Percentiles rank a stretch among this genome's conserved stretches.
Evolutionary conservation across 2,888 invertebrate species (phyloP).

Genomic region (Siphonodentalium dalli): DNA sequence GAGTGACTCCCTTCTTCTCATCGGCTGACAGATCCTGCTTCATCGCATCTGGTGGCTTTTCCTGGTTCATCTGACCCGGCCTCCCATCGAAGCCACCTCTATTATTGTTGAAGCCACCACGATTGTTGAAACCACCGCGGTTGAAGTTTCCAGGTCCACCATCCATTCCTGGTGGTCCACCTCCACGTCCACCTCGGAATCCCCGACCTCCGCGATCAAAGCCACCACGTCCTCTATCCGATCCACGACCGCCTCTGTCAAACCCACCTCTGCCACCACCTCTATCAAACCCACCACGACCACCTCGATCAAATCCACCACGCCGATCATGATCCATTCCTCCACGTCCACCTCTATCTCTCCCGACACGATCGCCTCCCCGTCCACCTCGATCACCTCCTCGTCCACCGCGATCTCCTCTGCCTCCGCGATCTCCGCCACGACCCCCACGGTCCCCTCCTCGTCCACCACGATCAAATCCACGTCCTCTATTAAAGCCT

Average conservation of each 20-base stretch:
- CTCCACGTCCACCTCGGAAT: constrained; percentile 1
- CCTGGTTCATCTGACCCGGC: too few relatives aligned
- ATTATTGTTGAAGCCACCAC: too few relatives aligned
- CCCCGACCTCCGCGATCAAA: constrained; percentile 7
- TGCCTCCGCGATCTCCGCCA: constrained; percentile 19
- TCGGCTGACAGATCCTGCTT: too few relatives aligned
- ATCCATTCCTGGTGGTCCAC: too few relatives aligned
- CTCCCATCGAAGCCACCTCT: too few relatives aligned
- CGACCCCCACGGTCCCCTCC: constrained; percentile 24
- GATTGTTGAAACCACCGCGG: too few relatives aligned
- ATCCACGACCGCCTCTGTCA: constrained; percentile 8
- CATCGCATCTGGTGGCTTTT: too few relatives aligned
- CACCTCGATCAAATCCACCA: constrained; percentile 4
- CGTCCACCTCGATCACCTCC: constrained; percentile 19
- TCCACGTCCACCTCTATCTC: constrained; percentile 16
- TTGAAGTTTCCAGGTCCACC: too few relatives aligned
- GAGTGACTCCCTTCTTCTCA: too few relatives aligned
- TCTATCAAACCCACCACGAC: background rate
- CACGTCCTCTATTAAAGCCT: constrained; percentile 14
- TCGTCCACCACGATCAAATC: constrained; percentile 21
- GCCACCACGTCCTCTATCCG: constrained; percentile 1
- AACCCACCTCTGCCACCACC: background rate
- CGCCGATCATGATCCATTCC: background rate
- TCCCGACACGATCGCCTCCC: constrained; percentile 15
- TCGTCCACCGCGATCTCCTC: constrained; percentile 19